Percentiles rank a stretch among this genome's conserved stretches.
Conservation (phyloP, 1,140 invertebrate species). For the Platyscapa corneri region DNA sequence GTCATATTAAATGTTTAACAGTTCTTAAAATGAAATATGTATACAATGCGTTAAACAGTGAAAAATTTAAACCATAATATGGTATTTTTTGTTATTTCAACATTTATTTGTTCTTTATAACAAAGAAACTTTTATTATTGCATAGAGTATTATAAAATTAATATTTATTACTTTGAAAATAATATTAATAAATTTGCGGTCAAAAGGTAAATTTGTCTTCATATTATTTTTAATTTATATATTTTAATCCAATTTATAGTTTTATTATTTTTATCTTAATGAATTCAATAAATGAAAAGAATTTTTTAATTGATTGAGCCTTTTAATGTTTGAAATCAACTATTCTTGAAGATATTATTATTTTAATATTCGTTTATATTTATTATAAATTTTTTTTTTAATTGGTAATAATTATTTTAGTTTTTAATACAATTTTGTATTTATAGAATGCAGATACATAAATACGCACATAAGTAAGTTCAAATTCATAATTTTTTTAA, state of each 20-base stretch:
- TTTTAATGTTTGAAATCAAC: too few relatives aligned
- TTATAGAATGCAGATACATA: too few relatives aligned
- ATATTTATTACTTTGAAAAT: constrained; percentile 49
- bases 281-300: too few relatives aligned
- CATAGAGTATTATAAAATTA: constrained; percentile 45
- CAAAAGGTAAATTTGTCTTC: background rate
- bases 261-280: background rate
- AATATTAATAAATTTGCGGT: constrained; percentile 47
- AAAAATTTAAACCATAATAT: constrained; percentile 34
- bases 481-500: too few relatives aligned
- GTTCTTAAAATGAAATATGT: constrained; percentile 19
- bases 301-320: too few relatives aligned
- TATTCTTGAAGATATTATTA: too few relatives aligned
- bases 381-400: background rate
- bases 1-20: constrained; percentile 8
- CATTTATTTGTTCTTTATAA: constrained; percentile 29
- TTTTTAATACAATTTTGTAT: constrained; percentile 46
- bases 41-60: constrained; percentile 35
- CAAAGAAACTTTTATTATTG: constrained; percentile 29
- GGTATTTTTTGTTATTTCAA: constrained; percentile 23
- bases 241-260: background rate
- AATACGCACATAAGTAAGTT: too few relatives aligned
- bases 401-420: too few relatives aligned
- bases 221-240: background rate
- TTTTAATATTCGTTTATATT: background rate